Conservation (phyloP, 2,113 vertebrate species). For the Columbina picui region DNA sequence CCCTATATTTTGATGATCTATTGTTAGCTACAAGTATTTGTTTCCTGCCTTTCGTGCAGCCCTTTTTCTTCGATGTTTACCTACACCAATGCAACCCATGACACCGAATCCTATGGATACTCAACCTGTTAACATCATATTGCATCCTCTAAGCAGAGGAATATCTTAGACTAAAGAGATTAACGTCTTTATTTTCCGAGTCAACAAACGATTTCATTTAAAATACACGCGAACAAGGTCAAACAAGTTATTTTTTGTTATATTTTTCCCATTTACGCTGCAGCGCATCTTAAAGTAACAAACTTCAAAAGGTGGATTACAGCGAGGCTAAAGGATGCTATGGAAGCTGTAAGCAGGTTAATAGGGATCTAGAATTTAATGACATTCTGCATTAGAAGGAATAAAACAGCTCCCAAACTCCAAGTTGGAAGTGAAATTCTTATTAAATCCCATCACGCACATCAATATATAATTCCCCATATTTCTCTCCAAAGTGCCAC, state of each 20-base stretch:
- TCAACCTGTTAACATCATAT: background rate
- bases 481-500: background rate
- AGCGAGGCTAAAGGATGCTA: background rate
- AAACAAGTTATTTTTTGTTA: background rate
- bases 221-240: background rate
- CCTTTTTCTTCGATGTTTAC: background rate
- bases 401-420: background rate
- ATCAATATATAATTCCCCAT: rapidly evolving
- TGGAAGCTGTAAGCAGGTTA: background rate
- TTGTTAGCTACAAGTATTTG: background rate
- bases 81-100: rapidly evolving
- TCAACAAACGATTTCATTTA: background rate
- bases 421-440: background rate
- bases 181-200: background rate
- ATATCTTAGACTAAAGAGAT: background rate
- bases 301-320: background rate
- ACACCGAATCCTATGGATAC: rapidly evolving
- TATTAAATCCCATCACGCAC: rapidly evolving
- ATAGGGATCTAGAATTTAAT: background rate
- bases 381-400: background rate
- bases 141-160: background rate
- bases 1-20: rapidly evolving
- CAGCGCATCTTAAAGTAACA: background rate
- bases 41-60: rapidly evolving
- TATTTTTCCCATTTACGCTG: background rate